Percentiles rank a stretch among this genome's conserved stretches.
phyloP scores from a whole-genome alignment of 2,888 invertebrate species.

The Tigriopus californicus region DNA sequence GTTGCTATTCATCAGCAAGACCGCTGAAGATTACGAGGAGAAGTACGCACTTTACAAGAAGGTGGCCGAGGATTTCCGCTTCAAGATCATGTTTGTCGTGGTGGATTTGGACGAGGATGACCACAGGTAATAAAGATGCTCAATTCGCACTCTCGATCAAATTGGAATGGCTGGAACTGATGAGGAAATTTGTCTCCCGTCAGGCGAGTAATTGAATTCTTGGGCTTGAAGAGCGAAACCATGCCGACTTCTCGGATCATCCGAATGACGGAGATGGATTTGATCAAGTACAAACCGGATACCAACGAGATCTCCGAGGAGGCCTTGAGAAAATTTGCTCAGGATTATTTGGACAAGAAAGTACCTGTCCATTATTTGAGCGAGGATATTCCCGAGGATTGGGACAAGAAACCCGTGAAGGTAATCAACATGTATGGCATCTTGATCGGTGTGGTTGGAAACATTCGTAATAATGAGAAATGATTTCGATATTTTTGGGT shows the following conservation, averaged over 20 bases:
- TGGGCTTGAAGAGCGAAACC: constrained; percentile 83
- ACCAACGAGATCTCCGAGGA: constrained; percentile 47
- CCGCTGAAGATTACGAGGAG: constrained; percentile 52
- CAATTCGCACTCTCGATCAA: no score
- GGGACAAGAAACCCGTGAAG: constrained; percentile 88
- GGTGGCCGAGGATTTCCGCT: constrained; percentile 71
- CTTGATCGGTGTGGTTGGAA: no score
- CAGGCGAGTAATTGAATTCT: constrained; percentile 88
- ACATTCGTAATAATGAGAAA: no score
- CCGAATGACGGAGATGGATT: constrained; percentile 70
- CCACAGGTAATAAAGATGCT: constrained; percentile 36
- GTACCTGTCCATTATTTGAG: constrained; percentile 66
- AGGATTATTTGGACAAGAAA: constrained; percentile 71
- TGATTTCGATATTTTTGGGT: no score
- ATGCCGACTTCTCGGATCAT: constrained; percentile 75
- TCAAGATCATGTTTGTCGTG: constrained; percentile 78
- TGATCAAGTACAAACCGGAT: constrained; percentile 89
- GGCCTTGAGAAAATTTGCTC: constrained; percentile 48
- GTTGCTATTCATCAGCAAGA: constrained; percentile 77
- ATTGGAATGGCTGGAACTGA: no score
- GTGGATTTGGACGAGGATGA: constrained; percentile 88
- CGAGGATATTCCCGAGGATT: constrained; percentile 84
- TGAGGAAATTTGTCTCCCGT: no score
- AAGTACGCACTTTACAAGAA: constrained; percentile 54
- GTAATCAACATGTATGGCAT: constrained; percentile 22